Base-by-base conservation (phyloP, 2,888 invertebrate species). In the Agonopterix heracliana region DNA sequence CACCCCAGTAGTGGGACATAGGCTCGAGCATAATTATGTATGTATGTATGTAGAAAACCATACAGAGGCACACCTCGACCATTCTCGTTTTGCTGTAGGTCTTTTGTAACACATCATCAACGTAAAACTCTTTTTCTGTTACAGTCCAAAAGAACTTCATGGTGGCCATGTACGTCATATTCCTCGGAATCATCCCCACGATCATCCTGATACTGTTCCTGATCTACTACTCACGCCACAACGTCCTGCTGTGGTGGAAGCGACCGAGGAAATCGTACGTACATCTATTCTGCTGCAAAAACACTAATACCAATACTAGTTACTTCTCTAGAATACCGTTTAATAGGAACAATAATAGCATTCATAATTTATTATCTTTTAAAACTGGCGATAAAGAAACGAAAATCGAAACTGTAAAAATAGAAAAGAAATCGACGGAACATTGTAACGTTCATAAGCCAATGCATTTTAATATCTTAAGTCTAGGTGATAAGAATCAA, bases 111-210 rank as follows among this genome's bases (percentile, higher is more conserved):
- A 14, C 2, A 14, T 14, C 14, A 14, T 14, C 14, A 14, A 14
- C 14, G 2, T 14, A 14, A 14, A 14, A 14, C 14, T 2, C 14
- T 2, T 14, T 26, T 26, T 26, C n/a, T 38, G 65, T 62, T 54
- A 36, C 90, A 96, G 96, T 93, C 56, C 91, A 92, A 72, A 91
- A 91, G 60, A 93, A 92, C 65, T 92, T 96, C 75, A 91, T 95
- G 71, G 93, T 94, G 53, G 94, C 94, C 35, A 90, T 98, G 89
- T 95, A 95, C 78, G 91, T 98, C 58, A 92, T 97, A 64, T 96
- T 97, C 91, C 90, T 98, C 63, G 94, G 95, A 17, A 92, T 97
- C 60, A 89, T 97, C 49, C 97, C 97, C 0, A 78, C 92, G 51
- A 78, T 94, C 41, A 91, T 93, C 1, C 77, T 95, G 14, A 68